Conservation (phyloP, 2,113 vertebrate genomes). For the Zootoca vivipara region DNA sequence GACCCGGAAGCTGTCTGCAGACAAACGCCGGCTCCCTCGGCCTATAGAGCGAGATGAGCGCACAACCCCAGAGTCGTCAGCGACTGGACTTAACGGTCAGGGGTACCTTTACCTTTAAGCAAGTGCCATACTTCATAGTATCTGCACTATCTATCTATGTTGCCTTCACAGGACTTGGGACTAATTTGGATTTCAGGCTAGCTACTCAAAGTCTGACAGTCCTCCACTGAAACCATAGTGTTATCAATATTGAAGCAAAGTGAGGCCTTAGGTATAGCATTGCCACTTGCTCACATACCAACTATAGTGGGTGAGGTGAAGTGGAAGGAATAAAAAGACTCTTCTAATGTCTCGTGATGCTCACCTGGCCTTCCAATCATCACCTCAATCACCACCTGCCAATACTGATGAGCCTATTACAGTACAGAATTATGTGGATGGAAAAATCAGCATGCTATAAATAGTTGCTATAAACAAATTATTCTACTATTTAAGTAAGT, state of each 20-base stretch:
- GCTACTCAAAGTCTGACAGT: not conserved
- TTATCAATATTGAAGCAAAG: not conserved
- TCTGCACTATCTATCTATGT: too few relatives aligned
- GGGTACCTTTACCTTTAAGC: too few relatives aligned
- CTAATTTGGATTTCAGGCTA: not conserved
- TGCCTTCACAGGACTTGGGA: too few relatives aligned
- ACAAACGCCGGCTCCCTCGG: too few relatives aligned
- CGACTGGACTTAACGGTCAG: too few relatives aligned
- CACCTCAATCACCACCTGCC: not conserved
- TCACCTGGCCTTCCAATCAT: not conserved
- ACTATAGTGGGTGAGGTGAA: too few relatives aligned
- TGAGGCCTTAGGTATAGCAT: not conserved
- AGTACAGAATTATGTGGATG: not conserved
- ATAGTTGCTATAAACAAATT: not conserved
- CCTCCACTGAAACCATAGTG: not conserved
- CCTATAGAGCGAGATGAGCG: too few relatives aligned
- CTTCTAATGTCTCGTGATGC: too few relatives aligned
- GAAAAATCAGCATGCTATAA: not conserved
- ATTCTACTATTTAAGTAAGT: not conserved
- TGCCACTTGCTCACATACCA: not conserved
- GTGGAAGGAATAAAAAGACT: not conserved
- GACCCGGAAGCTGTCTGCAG: too few relatives aligned
- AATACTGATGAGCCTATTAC: not conserved
- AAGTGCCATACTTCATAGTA: too few relatives aligned
- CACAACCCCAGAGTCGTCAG: too few relatives aligned